phyloP scores from a whole-genome alignment of 2,888 invertebrate genomes.

The Dendrolimus houi region DNA sequence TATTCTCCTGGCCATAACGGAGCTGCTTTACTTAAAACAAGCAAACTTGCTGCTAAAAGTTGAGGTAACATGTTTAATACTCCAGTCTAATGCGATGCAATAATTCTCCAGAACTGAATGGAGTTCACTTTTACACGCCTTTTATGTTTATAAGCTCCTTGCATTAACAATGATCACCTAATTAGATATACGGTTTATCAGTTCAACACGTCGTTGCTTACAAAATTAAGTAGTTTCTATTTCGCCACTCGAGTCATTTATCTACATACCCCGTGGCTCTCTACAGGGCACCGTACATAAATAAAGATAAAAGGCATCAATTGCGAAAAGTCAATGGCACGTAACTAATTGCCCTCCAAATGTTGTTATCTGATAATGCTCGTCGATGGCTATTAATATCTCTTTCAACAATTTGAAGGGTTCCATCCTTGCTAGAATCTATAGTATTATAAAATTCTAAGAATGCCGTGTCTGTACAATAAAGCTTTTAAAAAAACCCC shows the following conservation, averaged over 20 bases:
- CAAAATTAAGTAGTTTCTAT: constrained; percentile 36
- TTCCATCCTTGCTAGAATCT: too few relatives aligned
- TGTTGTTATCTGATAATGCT: too few relatives aligned
- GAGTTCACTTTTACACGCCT: not conserved
- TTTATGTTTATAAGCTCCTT: not conserved
- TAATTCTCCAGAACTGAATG: not conserved
- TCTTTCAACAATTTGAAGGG: too few relatives aligned
- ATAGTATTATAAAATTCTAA: too few relatives aligned
- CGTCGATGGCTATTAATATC: too few relatives aligned
- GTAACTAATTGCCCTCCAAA: constrained; percentile 8
- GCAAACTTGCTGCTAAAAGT: not conserved
- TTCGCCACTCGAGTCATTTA: constrained; percentile 33
- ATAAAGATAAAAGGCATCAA: constrained; percentile 12
- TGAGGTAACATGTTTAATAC: not conserved
- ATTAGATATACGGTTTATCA: constrained; percentile 53
- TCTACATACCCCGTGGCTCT: constrained; percentile 36
- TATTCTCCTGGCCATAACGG: not conserved
- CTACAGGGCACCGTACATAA: constrained; percentile 19
- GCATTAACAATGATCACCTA: constrained; percentile 38
- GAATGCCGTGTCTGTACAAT: too few relatives aligned
- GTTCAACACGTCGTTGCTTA: constrained; percentile 28
- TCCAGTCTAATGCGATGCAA: not conserved
- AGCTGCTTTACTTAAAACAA: not conserved
- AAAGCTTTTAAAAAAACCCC: too few relatives aligned
- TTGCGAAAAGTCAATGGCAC: constrained; percentile 10